Evolutionary conservation across 1,140 invertebrate species (phyloP), one percentile per base, ranked within the genome.

Genomic region (Sinonovacula constricta): DNA sequence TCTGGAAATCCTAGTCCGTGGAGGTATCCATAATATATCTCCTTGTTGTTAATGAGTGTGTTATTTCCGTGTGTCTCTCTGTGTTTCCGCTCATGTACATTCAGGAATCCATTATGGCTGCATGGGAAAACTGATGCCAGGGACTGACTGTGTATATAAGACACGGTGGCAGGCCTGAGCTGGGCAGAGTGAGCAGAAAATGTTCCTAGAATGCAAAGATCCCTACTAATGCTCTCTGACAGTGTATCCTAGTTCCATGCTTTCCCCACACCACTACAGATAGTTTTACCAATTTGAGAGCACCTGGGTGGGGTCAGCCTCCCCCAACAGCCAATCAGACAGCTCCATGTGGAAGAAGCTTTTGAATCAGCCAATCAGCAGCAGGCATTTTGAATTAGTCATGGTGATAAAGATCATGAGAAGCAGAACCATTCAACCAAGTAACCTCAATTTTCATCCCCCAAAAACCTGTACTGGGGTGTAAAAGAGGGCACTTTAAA

Each of bases 261-360:
- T 79, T 78, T 72, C 77, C 54, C 65, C 49, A 51, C 60, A 63
- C 66, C 30, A 66, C 62, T 72, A 80, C 71, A 79, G 83, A 86
- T 83, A 86, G 80, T 83, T 85, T 89, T 86, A 86, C 85, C 87
- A 86, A 87, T 89, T 88, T 88, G 79, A 89, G 86, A 77, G 79
- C 79, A 72, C 69, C 81, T 68, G 79, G 70, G 81, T 66, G 34
- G 45, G 63, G 65, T 53, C 76, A 66, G 72, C 72, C 76, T 39
- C 24, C 77, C 57, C 54, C 33, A 71, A 18, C 66, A 75, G 76
- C 85, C 85, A 86, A 86, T 86, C 79, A 72, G 59, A 62, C 36
- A 3, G 54, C 57, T 65, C 72, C 72, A 76, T 76, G 72, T 76
- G 72, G 72, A 76, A 63, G 59, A 59, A 45, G 33, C 30, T 67